Conservation (phyloP, 1,140 invertebrate species). For the Octopus bimaculoides region DNA sequence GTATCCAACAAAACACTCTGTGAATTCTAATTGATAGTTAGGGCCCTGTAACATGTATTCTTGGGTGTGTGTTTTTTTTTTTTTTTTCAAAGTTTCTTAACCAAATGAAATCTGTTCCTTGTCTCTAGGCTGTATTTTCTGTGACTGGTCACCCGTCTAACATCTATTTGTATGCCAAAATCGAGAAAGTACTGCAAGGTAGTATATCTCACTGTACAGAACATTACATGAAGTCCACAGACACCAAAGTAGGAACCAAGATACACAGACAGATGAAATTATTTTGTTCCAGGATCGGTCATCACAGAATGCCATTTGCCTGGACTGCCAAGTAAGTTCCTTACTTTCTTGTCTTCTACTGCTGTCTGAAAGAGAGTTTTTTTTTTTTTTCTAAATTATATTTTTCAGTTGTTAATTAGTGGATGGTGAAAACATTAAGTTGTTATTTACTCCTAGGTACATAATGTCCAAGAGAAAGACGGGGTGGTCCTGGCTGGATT, state of each 20-base stretch:
- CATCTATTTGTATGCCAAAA: constrained; percentile 82
- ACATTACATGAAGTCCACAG: constrained; percentile 78
- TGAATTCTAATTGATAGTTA: too few species aligned
- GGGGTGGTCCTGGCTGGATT: too few species aligned
- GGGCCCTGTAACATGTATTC: not conserved
- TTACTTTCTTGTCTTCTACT: not conserved
- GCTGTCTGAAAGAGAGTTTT: too few species aligned
- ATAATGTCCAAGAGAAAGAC: too few species aligned
- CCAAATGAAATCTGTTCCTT: not conserved
- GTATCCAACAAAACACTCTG: not conserved
- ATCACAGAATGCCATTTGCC: constrained; percentile 92
- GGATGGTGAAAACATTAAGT: too few species aligned
- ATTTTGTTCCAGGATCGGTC: constrained; percentile 80
- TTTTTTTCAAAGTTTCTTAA: not conserved
- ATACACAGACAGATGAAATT: constrained; percentile 78
- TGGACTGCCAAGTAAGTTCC: constrained; percentile 75
- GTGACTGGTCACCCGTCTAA: constrained; percentile 56
- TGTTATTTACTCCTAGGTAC: too few species aligned
- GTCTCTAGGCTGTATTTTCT: constrained; percentile 66
- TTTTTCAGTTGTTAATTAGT: too few species aligned
- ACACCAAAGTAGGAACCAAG: constrained; percentile 73
- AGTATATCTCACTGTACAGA: constrained; percentile 81
- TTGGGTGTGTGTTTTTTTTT: constrained; percentile 7
- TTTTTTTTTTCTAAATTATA: too few species aligned
- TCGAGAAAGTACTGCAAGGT: constrained; percentile 94